phyloP scores from a whole-genome alignment of 1,140 invertebrate genomes.

The Helicoverpa armigera region DNA sequence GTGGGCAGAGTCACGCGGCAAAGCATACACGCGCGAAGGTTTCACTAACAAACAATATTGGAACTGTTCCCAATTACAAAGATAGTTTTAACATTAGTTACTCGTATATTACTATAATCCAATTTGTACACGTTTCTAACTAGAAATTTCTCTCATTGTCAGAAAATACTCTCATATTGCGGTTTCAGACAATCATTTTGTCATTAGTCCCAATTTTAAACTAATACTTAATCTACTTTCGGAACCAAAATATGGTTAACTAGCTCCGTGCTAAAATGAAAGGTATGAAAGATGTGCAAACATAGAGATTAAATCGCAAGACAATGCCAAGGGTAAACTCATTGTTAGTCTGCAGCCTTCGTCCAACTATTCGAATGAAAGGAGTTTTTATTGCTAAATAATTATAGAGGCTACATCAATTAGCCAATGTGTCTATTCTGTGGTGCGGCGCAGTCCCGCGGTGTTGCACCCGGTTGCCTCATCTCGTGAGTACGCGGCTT shows the following conservation, averaged over 20 bases:
- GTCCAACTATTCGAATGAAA: conserved; percentile 35
- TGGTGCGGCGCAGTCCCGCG: conserved; percentile 35
- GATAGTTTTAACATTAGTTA: neutral
- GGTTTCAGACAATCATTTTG: neutral
- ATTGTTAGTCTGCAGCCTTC: conserved; percentile 36
- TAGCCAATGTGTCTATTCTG: conserved; percentile 39
- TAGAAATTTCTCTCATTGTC: conserved; percentile 19
- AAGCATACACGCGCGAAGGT: neutral
- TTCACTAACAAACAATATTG: conserved; percentile 22
- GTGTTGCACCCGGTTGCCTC: conserved; percentile 25
- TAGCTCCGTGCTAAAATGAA: conserved; percentile 13
- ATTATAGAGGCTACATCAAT: conserved; percentile 41
- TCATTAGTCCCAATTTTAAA: neutral
- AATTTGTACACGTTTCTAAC: neutral
- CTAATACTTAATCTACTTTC: neutral
- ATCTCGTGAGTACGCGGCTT: conserved; percentile 20
- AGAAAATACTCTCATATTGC: neutral
- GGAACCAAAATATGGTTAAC: neutral
- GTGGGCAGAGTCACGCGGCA: neutral
- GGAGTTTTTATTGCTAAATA: conserved; percentile 48
- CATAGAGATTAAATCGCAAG: conserved; percentile 12
- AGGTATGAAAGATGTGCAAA: conserved; percentile 35
- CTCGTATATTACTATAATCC: neutral
- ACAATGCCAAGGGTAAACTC: conserved; percentile 29
- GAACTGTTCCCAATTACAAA: neutral